A percentile compares a stretch with the other conserved stretches of the same genome.
Evolutionary conservation across 2,888 invertebrate species (phyloP).

Genomic region (Ophion obscuratus): DNA sequence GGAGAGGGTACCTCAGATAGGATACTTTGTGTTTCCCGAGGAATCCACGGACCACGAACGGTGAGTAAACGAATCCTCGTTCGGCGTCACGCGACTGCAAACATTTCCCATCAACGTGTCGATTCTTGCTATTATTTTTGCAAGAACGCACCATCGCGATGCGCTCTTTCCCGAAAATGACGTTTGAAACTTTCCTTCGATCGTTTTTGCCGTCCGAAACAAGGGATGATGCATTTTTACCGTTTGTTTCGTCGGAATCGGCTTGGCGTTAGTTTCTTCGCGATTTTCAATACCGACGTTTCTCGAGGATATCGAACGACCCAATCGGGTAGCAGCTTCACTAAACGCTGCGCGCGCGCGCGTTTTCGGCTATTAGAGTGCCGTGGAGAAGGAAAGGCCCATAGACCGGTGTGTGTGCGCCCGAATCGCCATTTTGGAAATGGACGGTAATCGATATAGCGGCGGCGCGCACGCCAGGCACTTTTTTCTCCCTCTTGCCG

Average conservation of each 20-base stretch:
- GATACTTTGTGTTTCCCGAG: constrained; percentile 50
- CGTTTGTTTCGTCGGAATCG: neutral
- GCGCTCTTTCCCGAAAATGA: neutral
- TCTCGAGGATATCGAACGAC: neutral
- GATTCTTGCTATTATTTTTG: constrained; percentile 1
- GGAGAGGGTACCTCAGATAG: constrained; percentile 37
- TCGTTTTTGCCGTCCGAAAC: too few species aligned
- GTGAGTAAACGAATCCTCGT: constrained; percentile 51
- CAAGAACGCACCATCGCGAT: neutral
- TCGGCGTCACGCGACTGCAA: neutral
- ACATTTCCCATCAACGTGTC: neutral
- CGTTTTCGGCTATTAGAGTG: neutral
- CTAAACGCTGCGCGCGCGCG: constrained; percentile 59
- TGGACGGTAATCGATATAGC: constrained; percentile 81
- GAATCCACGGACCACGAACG: constrained; percentile 26
- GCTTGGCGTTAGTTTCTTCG: neutral
- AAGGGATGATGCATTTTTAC: neutral
- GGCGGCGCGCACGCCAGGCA: constrained; percentile 72
- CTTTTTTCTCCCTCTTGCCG: constrained; percentile 15
- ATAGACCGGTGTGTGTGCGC: constrained; percentile 63
- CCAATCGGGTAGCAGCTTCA: constrained; percentile 48
- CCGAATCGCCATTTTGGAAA: constrained; percentile 82
- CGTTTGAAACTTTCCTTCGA: neutral
- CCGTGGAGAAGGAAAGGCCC: constrained; percentile 27
- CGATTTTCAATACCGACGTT: neutral